These are phyloP conservation scores for Drosophila kanekoi DNA, from an alignment of 2,888 invertebrate genomes.

Conservation along the genomic window DNA sequence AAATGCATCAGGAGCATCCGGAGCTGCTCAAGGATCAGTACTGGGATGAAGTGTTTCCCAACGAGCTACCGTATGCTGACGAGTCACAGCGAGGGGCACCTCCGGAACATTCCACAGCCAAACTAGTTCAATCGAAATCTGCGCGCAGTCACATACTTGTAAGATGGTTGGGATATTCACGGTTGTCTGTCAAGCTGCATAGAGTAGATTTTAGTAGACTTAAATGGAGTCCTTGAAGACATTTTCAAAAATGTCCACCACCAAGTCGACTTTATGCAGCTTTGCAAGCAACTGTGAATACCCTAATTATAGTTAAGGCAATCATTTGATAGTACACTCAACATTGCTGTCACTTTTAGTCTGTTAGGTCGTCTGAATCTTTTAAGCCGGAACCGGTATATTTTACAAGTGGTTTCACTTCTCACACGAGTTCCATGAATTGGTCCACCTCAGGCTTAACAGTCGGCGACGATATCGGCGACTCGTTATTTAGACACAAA, in stretches of 20 bases:
- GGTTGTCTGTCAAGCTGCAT: neutral
- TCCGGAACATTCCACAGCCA: slow-evolving; percentile 93
- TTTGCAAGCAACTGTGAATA: no score
- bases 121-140: slow-evolving; percentile 84
- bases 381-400: neutral
- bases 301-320: no score
- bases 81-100: slow-evolving; percentile 91
- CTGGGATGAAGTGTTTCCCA: slow-evolving; percentile 94
- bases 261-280: no score
- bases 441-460: slow-evolving; percentile 8
- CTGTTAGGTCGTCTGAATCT: neutral
- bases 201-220: no score
- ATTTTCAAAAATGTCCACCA: no score
- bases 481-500: neutral
- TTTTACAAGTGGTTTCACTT: slow-evolving; percentile 1
- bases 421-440: slow-evolving; percentile 2
- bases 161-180: neutral
- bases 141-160: neutral
- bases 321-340: no score
- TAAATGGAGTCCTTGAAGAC: no score
- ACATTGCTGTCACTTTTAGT: no score
- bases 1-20: slow-evolving; percentile 96
- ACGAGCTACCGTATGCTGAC: slow-evolving; percentile 92
- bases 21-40: slow-evolving; percentile 94
- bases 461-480: neutral